Evolutionary conservation across 2,113 vertebrate genomes (phyloP).

Genomic region (Herpailurus yagouaroundi): DNA sequence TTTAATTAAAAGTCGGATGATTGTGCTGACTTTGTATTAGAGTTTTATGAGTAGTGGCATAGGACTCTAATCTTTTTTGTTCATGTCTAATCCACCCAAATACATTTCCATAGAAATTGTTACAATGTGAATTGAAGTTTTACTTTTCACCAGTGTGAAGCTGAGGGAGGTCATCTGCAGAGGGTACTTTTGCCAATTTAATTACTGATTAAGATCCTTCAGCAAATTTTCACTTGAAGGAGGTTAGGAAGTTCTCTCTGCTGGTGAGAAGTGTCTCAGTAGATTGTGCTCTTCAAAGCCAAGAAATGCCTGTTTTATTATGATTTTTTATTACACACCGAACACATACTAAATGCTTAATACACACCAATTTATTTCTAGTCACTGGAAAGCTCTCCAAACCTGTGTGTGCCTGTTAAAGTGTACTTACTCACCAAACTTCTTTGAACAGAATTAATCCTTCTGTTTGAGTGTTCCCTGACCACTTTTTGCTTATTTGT

Average conservation of each 20-base stretch:
- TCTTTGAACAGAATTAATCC: not conserved
- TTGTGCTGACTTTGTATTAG: not conserved
- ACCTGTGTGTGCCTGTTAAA: not conserved
- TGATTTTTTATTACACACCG: not conserved
- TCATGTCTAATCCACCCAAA: not conserved
- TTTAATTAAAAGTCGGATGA: constrained; percentile 54
- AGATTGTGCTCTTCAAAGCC: not conserved
- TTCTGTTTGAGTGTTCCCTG: not conserved
- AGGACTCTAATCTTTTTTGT: not conserved
- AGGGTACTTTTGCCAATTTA: not conserved
- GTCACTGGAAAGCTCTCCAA: not conserved
- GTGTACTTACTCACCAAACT: not conserved
- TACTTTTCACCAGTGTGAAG: not conserved
- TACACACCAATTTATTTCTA: not conserved
- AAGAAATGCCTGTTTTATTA: not conserved
- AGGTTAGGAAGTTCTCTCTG: not conserved
- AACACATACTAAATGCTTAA: not conserved
- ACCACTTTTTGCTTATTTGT: not conserved
- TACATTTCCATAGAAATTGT: constrained; percentile 1
- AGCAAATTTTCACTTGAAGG: not conserved
- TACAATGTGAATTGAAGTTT: constrained; percentile 34
- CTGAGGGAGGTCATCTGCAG: not conserved
- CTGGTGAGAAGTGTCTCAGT: not conserved
- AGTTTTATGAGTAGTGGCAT: constrained; percentile 16
- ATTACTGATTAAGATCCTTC: not conserved